phyloP scores from a whole-genome alignment of 2,113 vertebrate genomes.

The Caranx ignobilis region DNA sequence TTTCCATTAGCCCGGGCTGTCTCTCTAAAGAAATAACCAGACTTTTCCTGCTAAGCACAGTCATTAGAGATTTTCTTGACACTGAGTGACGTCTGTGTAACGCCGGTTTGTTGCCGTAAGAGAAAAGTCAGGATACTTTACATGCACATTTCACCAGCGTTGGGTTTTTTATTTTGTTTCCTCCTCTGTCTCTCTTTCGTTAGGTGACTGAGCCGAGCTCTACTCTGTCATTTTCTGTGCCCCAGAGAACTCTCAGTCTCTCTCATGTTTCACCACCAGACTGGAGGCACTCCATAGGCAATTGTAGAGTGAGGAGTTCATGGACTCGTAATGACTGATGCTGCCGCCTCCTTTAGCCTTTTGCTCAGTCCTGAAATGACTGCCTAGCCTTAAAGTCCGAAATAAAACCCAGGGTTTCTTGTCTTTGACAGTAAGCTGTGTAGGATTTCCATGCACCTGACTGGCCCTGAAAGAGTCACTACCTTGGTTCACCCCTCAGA shows the following conservation, averaged over 20 bases:
- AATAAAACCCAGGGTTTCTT: conserved; percentile 36
- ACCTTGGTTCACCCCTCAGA: conserved; percentile 67
- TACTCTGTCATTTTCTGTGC: conserved; percentile 67
- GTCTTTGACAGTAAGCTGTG: conserved; percentile 15
- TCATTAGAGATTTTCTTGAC: neutral
- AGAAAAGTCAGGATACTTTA: neutral
- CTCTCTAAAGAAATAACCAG: neutral
- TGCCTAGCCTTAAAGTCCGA: conserved; percentile 19
- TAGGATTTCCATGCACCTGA: conserved; percentile 62
- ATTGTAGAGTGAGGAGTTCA: conserved; percentile 65
- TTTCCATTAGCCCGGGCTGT: too few relatives aligned
- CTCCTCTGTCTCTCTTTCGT: conserved; percentile 11
- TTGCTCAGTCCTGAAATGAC: conserved; percentile 56
- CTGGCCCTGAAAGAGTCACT: conserved; percentile 55
- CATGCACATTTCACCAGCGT: conserved; percentile 4
- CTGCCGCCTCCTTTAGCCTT: conserved; percentile 56
- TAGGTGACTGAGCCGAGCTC: conserved; percentile 45
- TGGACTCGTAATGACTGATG: conserved; percentile 56
- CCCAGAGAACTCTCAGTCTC: conserved; percentile 50
- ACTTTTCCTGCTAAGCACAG: neutral
- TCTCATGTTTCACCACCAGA: conserved; percentile 58
- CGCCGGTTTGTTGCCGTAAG: neutral
- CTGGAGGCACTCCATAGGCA: conserved; percentile 65
- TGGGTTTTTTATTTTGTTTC: conserved; percentile 4
- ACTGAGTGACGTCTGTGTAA: neutral